These are phyloP conservation scores for Aerospiza tachiro DNA, from an alignment of 2,797 vertebrate genomes.

Conservation along the genomic window DNA sequence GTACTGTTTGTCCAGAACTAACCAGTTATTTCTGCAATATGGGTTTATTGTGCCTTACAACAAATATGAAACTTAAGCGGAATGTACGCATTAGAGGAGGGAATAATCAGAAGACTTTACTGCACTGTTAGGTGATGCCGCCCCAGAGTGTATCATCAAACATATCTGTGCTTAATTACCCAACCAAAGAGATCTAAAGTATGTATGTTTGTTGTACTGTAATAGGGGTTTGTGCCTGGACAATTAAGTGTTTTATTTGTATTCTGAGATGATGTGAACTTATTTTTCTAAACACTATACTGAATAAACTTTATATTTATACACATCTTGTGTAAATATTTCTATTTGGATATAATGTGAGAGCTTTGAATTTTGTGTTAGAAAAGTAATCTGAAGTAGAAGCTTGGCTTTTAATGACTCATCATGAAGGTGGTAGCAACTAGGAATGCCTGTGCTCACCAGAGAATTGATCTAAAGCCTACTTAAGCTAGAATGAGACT, in stretches of 20 bases:
- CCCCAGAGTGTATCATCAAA: slow-evolving; percentile 79
- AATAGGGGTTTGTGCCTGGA: slow-evolving; percentile 91
- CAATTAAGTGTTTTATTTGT: slow-evolving; percentile 91
- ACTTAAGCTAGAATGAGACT: background rate
- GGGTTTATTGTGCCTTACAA: slow-evolving; percentile 87
- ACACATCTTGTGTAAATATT: slow-evolving; percentile 75
- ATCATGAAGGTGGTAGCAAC: background rate
- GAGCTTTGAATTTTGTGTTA: background rate
- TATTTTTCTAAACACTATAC: slow-evolving; percentile 99
- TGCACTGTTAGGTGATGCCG: slow-evolving; percentile 77
- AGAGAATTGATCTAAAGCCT: background rate
- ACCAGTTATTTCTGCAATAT: slow-evolving; percentile 62
- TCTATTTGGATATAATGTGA: background rate
- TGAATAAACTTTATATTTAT: slow-evolving; percentile 99
- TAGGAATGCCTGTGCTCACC: background rate
- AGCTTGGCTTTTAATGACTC: background rate
- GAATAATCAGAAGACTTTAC: slow-evolving; percentile 71
- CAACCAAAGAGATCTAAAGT: slow-evolving; percentile 89
- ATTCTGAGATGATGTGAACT: slow-evolving; percentile 99
- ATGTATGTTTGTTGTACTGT: slow-evolving; percentile 83
- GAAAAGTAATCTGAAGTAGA: background rate
- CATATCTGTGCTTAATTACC: slow-evolving; percentile 86
- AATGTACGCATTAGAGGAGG: slow-evolving; percentile 71
- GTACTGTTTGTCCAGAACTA: slow-evolving; percentile 76
- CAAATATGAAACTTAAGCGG: slow-evolving; percentile 62